These are phyloP conservation scores for human (Homo sapiens) DNA, from an alignment of 2,113 vertebrate genomes.

Conservation along the genomic window GRCh38 chr11:68097501-68098000, in stretches of 20 bases:
- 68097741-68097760: background rate
- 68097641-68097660: background rate
- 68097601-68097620: no score
- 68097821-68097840: background rate
- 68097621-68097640: no score
- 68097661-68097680: background rate
- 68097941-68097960: background rate
- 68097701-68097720: background rate
- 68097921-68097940: background rate
- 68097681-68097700: background rate
- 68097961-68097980: accelerated
- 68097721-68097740: background rate
- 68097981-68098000: accelerated
- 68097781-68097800: background rate
- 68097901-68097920: background rate
- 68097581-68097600: no score
- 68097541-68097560: no score
- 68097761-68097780: background rate
- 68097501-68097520: no score
- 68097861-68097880: background rate
- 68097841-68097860: background rate
- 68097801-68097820: background rate
- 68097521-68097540: no score
- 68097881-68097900: background rate
- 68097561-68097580: no score